Evolutionary conservation across 2,797 vertebrate genomes (phyloP).

Genomic region (Syngnathus rostellatus): DNA sequence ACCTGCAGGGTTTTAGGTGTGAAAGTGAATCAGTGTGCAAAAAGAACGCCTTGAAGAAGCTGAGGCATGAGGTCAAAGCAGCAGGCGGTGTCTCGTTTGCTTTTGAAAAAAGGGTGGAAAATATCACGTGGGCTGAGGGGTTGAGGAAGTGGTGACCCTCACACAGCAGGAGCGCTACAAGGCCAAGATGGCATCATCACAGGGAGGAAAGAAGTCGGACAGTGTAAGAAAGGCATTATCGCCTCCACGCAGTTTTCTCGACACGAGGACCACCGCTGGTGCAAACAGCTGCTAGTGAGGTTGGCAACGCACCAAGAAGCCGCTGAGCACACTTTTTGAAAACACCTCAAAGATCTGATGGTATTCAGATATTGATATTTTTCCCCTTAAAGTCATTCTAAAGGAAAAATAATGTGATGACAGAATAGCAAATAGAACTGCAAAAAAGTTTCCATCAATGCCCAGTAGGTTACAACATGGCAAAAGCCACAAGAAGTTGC

Average conservation of each 20-base stretch:
- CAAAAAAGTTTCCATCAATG: background rate
- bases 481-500: background rate
- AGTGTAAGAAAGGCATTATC: constrained; percentile 14
- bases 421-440: background rate
- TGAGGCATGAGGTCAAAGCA: background rate
- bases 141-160: constrained; percentile 4
- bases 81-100: background rate
- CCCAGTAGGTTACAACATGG: background rate
- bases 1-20: background rate
- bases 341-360: background rate
- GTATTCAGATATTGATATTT: background rate
- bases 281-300: background rate
- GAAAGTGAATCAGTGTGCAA: background rate
- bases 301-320: background rate
- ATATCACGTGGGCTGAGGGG: background rate
- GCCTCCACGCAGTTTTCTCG: constrained; percentile 24
- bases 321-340: background rate
- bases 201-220: constrained; percentile 10
- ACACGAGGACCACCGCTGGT: constrained; percentile 11
- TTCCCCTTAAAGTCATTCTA: background rate
- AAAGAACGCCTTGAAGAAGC: background rate
- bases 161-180: constrained; percentile 14
- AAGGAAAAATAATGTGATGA: background rate
- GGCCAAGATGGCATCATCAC: constrained; percentile 33
- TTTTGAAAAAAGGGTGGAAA: background rate